Evolutionary conservation across 2,113 vertebrate species (phyloP).

Genomic region (Serinus canaria): DNA sequence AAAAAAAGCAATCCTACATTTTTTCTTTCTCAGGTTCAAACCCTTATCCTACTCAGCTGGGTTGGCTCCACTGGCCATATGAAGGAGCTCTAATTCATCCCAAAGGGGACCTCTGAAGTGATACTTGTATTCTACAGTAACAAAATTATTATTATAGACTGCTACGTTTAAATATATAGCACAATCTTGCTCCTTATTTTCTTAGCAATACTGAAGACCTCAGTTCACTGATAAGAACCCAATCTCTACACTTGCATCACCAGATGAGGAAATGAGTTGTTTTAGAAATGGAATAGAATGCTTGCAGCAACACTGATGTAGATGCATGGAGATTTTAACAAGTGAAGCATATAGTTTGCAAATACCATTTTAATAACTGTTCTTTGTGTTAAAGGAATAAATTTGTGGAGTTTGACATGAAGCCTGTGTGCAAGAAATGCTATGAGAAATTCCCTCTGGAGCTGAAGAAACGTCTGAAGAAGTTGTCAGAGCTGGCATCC

Average conservation of each 20-base stretch:
- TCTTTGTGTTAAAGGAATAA: conserved; percentile 84
- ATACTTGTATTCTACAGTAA: neutral
- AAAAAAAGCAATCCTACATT: neutral
- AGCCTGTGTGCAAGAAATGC: conserved; percentile 94
- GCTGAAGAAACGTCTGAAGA: conserved; percentile 95
- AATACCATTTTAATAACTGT: neutral
- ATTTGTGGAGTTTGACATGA: conserved; percentile 98
- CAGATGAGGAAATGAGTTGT: neutral
- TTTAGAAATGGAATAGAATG: neutral
- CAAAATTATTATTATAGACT: neutral
- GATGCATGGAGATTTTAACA: neutral
- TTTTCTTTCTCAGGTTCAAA: neutral
- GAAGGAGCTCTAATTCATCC: neutral
- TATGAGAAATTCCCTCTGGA: conserved; percentile 96
- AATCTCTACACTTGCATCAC: neutral
- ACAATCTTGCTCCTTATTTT: neutral
- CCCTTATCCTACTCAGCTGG: neutral
- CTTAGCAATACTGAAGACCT: neutral
- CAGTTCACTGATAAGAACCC: neutral
- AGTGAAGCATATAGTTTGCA: neutral
- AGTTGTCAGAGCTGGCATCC: conserved; percentile 81
- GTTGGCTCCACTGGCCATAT: neutral
- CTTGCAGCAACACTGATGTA: neutral
- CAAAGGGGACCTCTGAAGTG: neutral
- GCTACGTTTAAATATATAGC: neutral